Evolutionary conservation across 1,140 invertebrate genomes (phyloP), one percentile per base, ranked within the genome.

Genomic region (Procambarus clarkii): DNA sequence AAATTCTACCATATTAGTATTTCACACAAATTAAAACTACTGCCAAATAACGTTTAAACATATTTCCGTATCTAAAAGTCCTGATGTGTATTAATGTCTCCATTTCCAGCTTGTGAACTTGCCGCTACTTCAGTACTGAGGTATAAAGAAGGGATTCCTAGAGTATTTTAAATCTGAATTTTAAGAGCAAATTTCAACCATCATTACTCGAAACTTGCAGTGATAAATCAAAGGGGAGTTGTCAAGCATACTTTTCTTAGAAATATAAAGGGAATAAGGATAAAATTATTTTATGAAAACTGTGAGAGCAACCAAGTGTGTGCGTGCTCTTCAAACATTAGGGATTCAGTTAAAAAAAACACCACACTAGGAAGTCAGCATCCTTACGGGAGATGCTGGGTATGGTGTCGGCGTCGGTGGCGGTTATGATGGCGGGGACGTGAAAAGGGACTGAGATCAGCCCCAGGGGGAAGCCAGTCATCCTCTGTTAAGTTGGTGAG

Each of bases 391-490:
- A 74, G 87, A 69, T 88, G 76, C 58, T 88, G 86, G 24, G 89
- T 91, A 69, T 91, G 89, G 82, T 91, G 89, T 21, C 89, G 89
- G 69, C 89, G 89, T n/a, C 89, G 89, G 76, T 91, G 89, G 74
- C 88, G 88, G 54, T 76, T 84, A 34, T 84, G 76, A 45, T 79
- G 50, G 18, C 76, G 89, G 74, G 74, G 89, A 18, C 48, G 81
- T 46, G 81, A 60, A 46, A 71, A 80, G 24, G 81, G 89, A 69
- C 85, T 87, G 76, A 58, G 13, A 46, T 79, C 46, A n/a, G 76
- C 46, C 8, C 46, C 50, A 21, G 71, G 77, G 64, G 88, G 71
- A 24, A 54, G 46, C 89, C 89, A 91, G 58, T 91, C 89, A 24
- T 91, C 89, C 48, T 85, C 46, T 21, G 89, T 64, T 45, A 91